A percentile compares a stretch with the other conserved stretches of the same genome.
Conservation (phyloP, 2,113 vertebrate genomes). For the Brachypteracias leptosomus region DNA sequence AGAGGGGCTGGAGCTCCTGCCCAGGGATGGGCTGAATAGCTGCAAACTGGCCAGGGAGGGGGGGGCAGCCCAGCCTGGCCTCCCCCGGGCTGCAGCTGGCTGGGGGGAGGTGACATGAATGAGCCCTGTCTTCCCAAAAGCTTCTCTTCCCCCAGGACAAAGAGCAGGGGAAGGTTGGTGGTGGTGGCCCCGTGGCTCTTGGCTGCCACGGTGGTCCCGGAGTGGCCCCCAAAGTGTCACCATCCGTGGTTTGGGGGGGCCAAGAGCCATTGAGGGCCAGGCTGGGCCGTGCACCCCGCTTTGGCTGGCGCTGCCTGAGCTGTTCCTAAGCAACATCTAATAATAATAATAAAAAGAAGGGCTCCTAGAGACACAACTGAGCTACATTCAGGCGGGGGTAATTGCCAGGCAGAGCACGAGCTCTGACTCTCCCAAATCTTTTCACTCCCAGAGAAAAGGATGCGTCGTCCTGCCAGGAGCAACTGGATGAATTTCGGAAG, state of each 20-base stretch:
- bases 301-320: background rate
- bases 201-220: background rate
- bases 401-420: constrained; percentile 43
- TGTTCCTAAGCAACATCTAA: constrained; percentile 5
- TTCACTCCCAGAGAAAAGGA: constrained; percentile 75
- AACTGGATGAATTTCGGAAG: constrained; percentile 77
- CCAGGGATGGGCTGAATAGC: background rate
- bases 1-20: background rate
- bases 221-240: background rate
- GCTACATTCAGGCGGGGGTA: background rate
- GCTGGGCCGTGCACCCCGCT: background rate
- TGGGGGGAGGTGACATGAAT: rapidly evolving
- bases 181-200: background rate
- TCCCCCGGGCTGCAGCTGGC: background rate
- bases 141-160: rapidly evolving
- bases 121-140: background rate
- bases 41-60: background rate
- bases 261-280: background rate
- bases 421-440: constrained; percentile 41
- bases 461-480: constrained; percentile 77
- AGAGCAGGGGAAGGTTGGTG: background rate
- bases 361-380: background rate
- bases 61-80: background rate
- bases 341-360: background rate
- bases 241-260: background rate